These are phyloP conservation scores for Mus spicilegus DNA, from an alignment of 2,113 vertebrate species.

Conservation along the genomic window DNA sequence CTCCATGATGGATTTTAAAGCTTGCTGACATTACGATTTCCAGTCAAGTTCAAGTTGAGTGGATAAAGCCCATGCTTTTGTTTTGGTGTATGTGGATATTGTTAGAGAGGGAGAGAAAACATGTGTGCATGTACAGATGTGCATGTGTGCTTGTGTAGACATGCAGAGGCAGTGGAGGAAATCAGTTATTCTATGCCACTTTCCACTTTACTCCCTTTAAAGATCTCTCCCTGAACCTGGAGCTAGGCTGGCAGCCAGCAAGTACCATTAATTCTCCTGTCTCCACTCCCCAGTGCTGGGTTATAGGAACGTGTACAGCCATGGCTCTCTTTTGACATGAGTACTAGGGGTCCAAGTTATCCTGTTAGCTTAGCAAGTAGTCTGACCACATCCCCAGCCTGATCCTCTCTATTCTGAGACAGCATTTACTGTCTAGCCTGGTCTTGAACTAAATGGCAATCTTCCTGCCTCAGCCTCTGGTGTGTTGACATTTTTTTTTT, in stretches of 20 bases:
- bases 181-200: background rate
- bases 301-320: background rate
- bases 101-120: background rate
- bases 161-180: too few relatives aligned
- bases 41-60: background rate
- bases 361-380: background rate
- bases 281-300: background rate
- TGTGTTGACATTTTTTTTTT: background rate
- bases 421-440: background rate
- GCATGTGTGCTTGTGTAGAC: fast-evolving
- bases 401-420: background rate
- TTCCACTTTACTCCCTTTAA: background rate
- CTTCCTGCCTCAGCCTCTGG: background rate
- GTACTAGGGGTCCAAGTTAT: background rate
- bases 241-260: background rate
- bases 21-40: background rate
- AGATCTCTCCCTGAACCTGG: background rate
- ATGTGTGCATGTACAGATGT: too few relatives aligned
- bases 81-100: background rate
- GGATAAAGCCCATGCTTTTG: background rate
- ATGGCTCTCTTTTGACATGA: background rate
- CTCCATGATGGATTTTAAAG: background rate
- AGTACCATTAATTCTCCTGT: background rate
- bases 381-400: background rate
- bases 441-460: background rate